phyloP scores from a whole-genome alignment of 2,888 invertebrate genomes.

The Clanis bilineata region DNA sequence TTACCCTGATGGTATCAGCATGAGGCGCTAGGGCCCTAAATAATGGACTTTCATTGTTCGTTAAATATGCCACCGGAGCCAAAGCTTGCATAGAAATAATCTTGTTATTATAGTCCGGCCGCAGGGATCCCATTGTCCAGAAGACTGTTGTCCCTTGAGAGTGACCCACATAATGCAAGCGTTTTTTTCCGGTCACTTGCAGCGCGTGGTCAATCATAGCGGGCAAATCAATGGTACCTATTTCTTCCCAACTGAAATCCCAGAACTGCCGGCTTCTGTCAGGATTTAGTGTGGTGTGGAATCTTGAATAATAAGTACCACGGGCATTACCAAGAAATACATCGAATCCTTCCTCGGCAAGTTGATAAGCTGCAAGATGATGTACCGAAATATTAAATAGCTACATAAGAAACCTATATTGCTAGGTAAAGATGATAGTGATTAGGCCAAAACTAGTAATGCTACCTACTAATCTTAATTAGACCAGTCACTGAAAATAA shows the following conservation, averaged over 20 bases:
- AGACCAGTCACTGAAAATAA: no score
- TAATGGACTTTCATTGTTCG: conserved; percentile 69
- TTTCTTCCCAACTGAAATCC: conserved; percentile 90
- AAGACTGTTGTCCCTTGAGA: conserved; percentile 85
- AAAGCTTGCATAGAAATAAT: conserved; percentile 83
- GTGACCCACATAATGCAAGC: conserved; percentile 89
- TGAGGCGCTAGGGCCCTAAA: conserved; percentile 61
- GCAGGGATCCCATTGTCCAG: conserved; percentile 83
- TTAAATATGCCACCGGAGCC: conserved; percentile 84
- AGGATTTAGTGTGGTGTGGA: conserved; percentile 71
- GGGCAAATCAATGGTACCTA: conserved; percentile 88
- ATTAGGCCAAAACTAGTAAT: no score
- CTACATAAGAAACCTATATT: neutral
- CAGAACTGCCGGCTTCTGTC: conserved; percentile 69
- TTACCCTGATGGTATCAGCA: conserved; percentile 56
- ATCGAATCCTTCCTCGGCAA: conserved; percentile 85
- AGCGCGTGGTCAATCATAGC: conserved; percentile 88
- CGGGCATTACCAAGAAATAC: conserved; percentile 91
- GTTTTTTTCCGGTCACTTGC: conserved; percentile 73
- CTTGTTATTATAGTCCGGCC: conserved; percentile 84
- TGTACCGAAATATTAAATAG: conserved; percentile 1
- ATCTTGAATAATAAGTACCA: conserved; percentile 85
- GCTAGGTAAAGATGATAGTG: no score
- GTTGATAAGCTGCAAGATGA: conserved; percentile 49
- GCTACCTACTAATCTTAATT: no score